Conservation (phyloP, 2,888 invertebrate species). For the Alsophila aescularia region DNA sequence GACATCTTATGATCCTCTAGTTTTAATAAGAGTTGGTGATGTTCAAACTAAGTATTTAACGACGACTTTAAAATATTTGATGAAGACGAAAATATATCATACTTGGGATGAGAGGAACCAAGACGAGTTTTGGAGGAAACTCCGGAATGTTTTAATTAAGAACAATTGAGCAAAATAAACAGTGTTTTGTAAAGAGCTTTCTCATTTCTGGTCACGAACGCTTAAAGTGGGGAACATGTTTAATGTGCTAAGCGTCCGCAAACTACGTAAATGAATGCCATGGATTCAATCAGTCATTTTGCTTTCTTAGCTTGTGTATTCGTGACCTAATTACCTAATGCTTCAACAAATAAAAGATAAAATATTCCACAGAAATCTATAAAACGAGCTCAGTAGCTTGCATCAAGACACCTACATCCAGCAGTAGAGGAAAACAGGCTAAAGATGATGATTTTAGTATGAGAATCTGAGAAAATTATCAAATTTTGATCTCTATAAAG, state of each 20-base stretch:
- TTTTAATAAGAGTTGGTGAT: slow-evolving; percentile 86
- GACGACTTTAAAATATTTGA: slow-evolving; percentile 84
- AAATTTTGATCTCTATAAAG: too few relatives aligned
- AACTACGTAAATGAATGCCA: slow-evolving; percentile 33
- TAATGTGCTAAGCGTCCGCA: slow-evolving; percentile 24
- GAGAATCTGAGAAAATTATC: too few relatives aligned
- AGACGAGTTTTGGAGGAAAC: slow-evolving; percentile 73
- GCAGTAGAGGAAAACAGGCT: too few relatives aligned
- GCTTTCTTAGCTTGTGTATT: slow-evolving; percentile 29
- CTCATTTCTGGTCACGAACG: slow-evolving; percentile 33
- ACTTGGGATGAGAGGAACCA: slow-evolving; percentile 82
- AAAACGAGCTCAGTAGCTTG: background rate
- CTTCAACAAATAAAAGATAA: background rate
- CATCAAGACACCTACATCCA: too few relatives aligned
- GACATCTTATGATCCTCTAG: slow-evolving; percentile 82
- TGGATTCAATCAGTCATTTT: slow-evolving; percentile 32
- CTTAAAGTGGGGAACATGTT: slow-evolving; percentile 21
- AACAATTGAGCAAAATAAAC: slow-evolving; percentile 35
- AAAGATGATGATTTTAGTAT: too few relatives aligned
- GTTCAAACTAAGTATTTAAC: slow-evolving; percentile 82
- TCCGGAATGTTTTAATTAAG: slow-evolving; percentile 61
- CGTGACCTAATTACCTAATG: slow-evolving; percentile 27
- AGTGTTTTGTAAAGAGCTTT: slow-evolving; percentile 25
- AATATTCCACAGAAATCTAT: slow-evolving; percentile 1
- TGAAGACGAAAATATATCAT: slow-evolving; percentile 87